Percentiles rank a stretch among this genome's conserved stretches.
phyloP scores from a whole-genome alignment of 2,888 invertebrate species.

The Eristalis tenax region DNA sequence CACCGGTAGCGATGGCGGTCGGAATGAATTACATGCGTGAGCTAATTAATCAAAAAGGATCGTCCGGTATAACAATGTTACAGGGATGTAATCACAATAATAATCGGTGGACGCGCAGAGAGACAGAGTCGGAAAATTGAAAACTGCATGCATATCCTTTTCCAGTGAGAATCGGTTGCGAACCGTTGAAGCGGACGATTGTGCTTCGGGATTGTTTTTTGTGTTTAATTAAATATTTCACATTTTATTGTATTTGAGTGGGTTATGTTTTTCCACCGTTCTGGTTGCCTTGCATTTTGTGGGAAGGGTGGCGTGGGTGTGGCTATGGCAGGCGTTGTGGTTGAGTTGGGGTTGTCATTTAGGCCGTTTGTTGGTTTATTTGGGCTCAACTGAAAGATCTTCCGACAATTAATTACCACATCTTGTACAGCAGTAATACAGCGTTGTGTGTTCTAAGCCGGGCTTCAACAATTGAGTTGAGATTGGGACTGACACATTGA shows the following conservation, averaged over 20 bases:
- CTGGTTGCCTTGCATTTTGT: not conserved
- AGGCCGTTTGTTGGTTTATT: not conserved
- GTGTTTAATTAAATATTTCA: not conserved
- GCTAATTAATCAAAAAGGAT: constrained; percentile 63
- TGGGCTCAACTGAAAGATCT: too few species aligned
- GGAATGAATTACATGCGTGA: constrained; percentile 49
- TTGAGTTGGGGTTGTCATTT: not conserved
- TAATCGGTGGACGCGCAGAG: not conserved
- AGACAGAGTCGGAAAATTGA: not conserved
- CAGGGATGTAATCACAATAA: constrained; percentile 17
- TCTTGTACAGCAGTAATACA: too few species aligned
- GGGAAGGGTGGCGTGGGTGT: not conserved
- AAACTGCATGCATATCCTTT: not conserved
- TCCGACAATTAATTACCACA: too few species aligned
- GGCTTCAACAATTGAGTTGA: too few species aligned
- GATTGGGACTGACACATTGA: too few species aligned
- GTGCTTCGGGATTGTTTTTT: constrained; percentile 14
- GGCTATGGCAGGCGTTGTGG: too few species aligned
- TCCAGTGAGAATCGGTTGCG: constrained; percentile 24
- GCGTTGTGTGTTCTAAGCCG: too few species aligned
- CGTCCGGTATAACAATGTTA: constrained; percentile 26
- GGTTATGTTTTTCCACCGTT: not conserved
- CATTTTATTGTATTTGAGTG: not conserved
- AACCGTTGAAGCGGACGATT: constrained; percentile 46
- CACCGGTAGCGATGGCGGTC: not conserved